Base-by-base conservation (phyloP, 2,113 vertebrate species). In the Poeciliopsis prolifica region DNA sequence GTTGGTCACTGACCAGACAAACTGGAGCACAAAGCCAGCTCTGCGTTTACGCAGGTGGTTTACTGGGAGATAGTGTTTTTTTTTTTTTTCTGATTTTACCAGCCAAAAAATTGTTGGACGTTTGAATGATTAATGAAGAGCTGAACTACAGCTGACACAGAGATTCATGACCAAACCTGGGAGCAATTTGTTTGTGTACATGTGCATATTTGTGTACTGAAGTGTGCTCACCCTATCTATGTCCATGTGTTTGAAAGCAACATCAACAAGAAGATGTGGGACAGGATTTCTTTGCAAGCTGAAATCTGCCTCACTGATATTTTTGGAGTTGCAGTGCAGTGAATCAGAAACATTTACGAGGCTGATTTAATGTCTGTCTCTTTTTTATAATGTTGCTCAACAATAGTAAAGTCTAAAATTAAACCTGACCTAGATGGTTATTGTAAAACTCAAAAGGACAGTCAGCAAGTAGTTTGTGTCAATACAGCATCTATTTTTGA, bases 361-460 rank as follows among this genome's bases (percentile, higher is more conserved):
- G 17, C 75, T 69, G 80, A 90, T 89, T 87, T 86, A 88, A 86
- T 84, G 82, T 83, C 79, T 77, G 78, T 64, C 82, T 83, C 51
- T 51, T 40, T 37, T 88, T 28, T 83, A 87, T 68, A 79, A 76
- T 35, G 42, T 31, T 31, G 30, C 30, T 31, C 84, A 86, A 87
- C 77, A 77, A 86, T 48, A 75, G 83, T 78, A 85, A 84, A 44
- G 65, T 85, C 75, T 72, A 72, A 60, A 83, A 87, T 89, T 89
- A 88, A 84, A 89, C 71, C 77, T 0, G 2, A 35, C 80, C 74
- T 85, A 40, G 77, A 73, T 81, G 85, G 85, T 74, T 9, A 10
- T 83, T 65, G 83, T 91, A 82, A 92, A 89, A 87, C 68, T 86
- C 77, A 63, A 75, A 75, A 89, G 86, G 86, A 92, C 88, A 72